Evolutionary conservation across 37 sponge, comb jelly and placozoan species (phyloP).

Genomic region (Lycopodina hypogea): DNA sequence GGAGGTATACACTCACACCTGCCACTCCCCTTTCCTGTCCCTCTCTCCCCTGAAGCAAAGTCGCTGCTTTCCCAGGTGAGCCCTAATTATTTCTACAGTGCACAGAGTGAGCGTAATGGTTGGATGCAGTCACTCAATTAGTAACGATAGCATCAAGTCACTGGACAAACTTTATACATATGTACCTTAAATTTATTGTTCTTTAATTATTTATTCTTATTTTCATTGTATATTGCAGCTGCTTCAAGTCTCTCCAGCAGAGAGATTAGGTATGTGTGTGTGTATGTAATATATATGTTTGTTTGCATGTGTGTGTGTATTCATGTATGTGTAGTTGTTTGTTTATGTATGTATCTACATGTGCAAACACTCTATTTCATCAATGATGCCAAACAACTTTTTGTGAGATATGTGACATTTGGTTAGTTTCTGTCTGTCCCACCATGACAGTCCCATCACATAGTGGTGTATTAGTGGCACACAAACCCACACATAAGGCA

Average conservation of each 20-base stretch:
- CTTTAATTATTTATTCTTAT: neutral
- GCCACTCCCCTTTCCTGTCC: slow-evolving; percentile 51
- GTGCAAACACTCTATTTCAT: too few relatives aligned
- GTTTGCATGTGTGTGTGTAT: neutral
- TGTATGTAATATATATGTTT: neutral
- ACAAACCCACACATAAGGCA: too few relatives aligned
- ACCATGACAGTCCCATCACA: too few relatives aligned
- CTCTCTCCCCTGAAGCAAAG: slow-evolving; percentile 59
- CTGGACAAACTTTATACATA: too few relatives aligned
- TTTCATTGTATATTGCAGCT: slow-evolving; percentile 35
- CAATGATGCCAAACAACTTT: neutral
- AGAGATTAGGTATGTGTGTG: slow-evolving; percentile 73
- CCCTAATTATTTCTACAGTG: neutral
- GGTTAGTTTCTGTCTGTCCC: too few relatives aligned
- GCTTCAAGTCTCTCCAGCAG: slow-evolving; percentile 68
- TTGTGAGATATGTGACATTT: too few relatives aligned
- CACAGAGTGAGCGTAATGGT: too few relatives aligned
- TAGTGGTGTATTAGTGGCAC: too few relatives aligned
- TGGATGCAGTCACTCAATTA: too few relatives aligned
- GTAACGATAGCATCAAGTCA: too few relatives aligned
- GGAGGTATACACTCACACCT: slow-evolving; percentile 69
- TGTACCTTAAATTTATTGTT: too few relatives aligned
- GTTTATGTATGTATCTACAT: too few relatives aligned
- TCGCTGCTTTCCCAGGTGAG: slow-evolving; percentile 64
- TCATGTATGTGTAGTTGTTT: neutral